These are phyloP conservation scores for Nannobrachium achirus DNA, from an alignment of 2,113 vertebrate genomes.

Conservation along the genomic window DNA sequence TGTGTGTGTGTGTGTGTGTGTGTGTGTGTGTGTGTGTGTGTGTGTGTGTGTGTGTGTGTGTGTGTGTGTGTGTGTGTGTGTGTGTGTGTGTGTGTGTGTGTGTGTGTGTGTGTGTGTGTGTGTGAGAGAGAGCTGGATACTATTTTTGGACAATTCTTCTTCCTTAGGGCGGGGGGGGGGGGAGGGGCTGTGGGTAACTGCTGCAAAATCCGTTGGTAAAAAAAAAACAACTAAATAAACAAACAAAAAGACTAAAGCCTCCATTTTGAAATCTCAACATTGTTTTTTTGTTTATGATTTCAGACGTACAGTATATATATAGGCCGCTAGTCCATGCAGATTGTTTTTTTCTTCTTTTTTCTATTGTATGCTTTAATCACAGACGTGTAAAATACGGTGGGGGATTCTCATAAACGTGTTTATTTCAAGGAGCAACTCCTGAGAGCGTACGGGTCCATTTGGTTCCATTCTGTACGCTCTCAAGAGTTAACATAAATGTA, in stretches of 20 bases:
- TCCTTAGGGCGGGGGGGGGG: not conserved
- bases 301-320: too few species aligned
- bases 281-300: conserved; percentile 41
- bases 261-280: conserved; percentile 29
- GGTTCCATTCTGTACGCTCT: too few species aligned
- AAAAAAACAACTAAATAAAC: conserved; percentile 52
- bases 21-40: conserved; percentile 12
- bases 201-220: conserved; percentile 25
- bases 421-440: too few species aligned
- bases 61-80: too few species aligned
- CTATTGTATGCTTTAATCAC: conserved; percentile 48
- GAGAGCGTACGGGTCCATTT: too few species aligned
- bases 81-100: conserved; percentile 45
- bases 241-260: conserved; percentile 23
- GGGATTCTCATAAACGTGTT: too few species aligned
- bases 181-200: conserved; percentile 2
- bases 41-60: conserved; percentile 57
- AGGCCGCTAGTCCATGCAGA: too few species aligned
- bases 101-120: conserved; percentile 57
- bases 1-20: conserved; percentile 5
- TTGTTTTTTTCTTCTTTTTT: too few species aligned
- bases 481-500: too few species aligned
- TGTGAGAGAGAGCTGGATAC: conserved; percentile 60
- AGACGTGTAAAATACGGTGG: too few species aligned
- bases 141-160: conserved; percentile 26